Base-by-base conservation (phyloP, 1,140 invertebrate genomes). In the Lepidurus packardi region DNA sequence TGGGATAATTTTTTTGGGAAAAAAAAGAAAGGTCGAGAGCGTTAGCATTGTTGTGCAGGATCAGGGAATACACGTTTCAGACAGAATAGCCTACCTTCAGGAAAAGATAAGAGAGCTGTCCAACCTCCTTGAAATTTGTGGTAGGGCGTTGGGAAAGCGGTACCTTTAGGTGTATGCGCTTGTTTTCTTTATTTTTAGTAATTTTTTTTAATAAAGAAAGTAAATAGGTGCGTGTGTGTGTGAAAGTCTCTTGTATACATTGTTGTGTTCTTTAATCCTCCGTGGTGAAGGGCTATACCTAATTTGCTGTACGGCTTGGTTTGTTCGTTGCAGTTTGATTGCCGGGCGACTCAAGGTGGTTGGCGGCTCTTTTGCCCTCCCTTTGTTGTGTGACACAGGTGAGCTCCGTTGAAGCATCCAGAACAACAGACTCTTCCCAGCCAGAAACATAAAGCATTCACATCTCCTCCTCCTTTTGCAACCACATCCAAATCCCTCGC, bases 271-370 rank as follows among this genome's bases (percentile, higher is more conserved):
- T 65, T 13, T 65, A n/a, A 13, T 65, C 21, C 21, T 21, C 53
- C 53, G 21, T 65, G 53, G 53, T 65, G 53, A 65, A 65, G 53
- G 53, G 53, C 53, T 65, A 65, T 65, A 65, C 53, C 53, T 65
- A 65, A 65, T 65, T n/a, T 21, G 53, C 53, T 65, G 21, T 65
- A 65, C 53, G 53, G 53, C 53, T 65, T 65, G 53, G 53, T 65
- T 65, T 65, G 53, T 65, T 65, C 53, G 53, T 65, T 65, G 53
- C 53, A 65, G 53, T 65, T 65, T 65, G 53, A 65, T 65, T 65
- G 16, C 53, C 53, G 53, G 53, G 16, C 16, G 21, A 65, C 53
- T 65, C 53, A 65, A 65, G 53, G 53, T 13, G 53, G 53, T 65
- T 65, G 53, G 21, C 53, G 53, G 53, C 53, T 65, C 53, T 65